Conservation (phyloP, 2,888 invertebrate species). For the Rhingia campestris region DNA sequence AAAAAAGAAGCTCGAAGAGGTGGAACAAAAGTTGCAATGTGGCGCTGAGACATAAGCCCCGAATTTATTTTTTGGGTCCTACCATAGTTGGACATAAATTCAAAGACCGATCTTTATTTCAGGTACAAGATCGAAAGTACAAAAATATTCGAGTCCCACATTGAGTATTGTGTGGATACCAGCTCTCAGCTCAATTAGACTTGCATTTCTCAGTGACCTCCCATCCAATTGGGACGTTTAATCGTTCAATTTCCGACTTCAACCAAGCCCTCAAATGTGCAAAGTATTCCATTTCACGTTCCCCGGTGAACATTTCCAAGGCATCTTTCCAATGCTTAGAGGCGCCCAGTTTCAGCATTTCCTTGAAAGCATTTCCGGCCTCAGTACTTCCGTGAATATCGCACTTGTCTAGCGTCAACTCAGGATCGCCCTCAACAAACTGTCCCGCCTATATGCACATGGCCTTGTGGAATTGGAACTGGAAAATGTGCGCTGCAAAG, state of each 20-base stretch:
- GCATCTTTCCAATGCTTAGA: conserved; percentile 91
- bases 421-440: conserved; percentile 87
- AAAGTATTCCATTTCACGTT: conserved; percentile 92
- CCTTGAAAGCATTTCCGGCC: conserved; percentile 88
- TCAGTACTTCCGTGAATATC: conserved; percentile 92
- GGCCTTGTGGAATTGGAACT: conserved; percentile 90
- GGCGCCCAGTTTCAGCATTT: conserved; percentile 87
- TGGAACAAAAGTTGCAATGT: too few species aligned
- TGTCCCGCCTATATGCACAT: conserved; percentile 90
- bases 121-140: not conserved
- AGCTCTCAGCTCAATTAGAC: conserved; percentile 18
- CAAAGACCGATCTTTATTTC: conserved; percentile 7
- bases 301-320: conserved; percentile 91
- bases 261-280: conserved; percentile 90
- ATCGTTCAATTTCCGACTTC: conserved; percentile 87
- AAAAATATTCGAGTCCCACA: conserved; percentile 38
- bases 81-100: too few species aligned
- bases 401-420: conserved; percentile 90
- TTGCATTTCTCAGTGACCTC: conserved; percentile 79
- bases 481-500: conserved; percentile 90
- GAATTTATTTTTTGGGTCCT: too few species aligned
- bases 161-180: conserved; percentile 3
- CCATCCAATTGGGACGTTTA: conserved; percentile 87
- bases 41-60: too few species aligned
- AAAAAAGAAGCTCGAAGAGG: too few species aligned